Conservation (phyloP, 2,113 vertebrate genomes). For the Opisthocomus hoazin region DNA sequence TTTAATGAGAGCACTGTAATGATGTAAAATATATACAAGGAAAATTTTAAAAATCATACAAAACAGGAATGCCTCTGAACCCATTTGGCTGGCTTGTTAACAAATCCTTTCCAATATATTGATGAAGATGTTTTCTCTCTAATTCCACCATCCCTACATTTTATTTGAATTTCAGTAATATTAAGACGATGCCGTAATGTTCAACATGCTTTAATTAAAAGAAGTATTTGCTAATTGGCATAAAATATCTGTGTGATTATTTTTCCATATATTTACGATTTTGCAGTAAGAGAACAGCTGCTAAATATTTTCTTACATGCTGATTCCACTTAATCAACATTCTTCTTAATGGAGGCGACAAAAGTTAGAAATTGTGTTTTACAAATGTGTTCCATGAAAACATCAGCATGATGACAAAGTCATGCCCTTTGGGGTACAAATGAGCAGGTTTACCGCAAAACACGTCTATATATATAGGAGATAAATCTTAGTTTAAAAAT, state of each 20-base stretch:
- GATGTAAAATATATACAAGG: not conserved
- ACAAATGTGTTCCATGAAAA: slow-evolving; percentile 17
- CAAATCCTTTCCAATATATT: slow-evolving; percentile 29
- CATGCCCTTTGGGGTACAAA: slow-evolving; percentile 23
- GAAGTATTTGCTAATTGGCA: slow-evolving; percentile 60
- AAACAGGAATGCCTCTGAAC: not conserved
- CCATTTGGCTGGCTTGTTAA: slow-evolving; percentile 34
- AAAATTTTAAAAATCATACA: not conserved
- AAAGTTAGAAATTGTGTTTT: slow-evolving; percentile 14
- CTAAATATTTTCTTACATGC: slow-evolving; percentile 58
- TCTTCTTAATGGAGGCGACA: slow-evolving; percentile 10
- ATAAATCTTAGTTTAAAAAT: slow-evolving; percentile 20
- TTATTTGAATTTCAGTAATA: slow-evolving; percentile 28
- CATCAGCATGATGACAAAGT: slow-evolving; percentile 14
- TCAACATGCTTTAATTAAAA: slow-evolving; percentile 41
- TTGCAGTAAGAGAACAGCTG: slow-evolving; percentile 37
- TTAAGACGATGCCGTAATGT: not conserved
- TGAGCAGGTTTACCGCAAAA: slow-evolving; percentile 18
- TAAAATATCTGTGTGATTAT: slow-evolving; percentile 59
- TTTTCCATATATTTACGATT: slow-evolving; percentile 31
- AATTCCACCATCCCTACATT: not conserved
- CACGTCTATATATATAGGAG: not conserved
- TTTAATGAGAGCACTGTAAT: not conserved
- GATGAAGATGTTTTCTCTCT: slow-evolving; percentile 9
- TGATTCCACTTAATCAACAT: slow-evolving; percentile 32